Conservation (phyloP, 2,797 vertebrate species). For the Sciaenops ocellatus region DNA sequence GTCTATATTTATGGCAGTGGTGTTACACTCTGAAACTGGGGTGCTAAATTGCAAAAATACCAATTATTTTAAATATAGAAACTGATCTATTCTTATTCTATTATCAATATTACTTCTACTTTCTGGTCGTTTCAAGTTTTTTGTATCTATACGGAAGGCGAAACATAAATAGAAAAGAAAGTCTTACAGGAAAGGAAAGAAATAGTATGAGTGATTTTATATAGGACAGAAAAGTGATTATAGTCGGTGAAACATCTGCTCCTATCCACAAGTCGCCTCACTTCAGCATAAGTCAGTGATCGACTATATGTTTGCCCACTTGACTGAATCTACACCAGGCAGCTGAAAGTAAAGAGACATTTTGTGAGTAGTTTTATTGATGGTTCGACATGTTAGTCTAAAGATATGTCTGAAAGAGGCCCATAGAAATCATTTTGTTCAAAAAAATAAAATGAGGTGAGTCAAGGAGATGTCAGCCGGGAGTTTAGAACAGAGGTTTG, state of each 20-base stretch:
- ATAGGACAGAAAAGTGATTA: background rate
- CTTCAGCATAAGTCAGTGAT: slow-evolving; percentile 5
- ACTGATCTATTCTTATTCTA: too few relatives aligned
- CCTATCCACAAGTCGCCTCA: background rate
- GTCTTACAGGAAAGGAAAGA: background rate
- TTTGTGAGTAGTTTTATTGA: slow-evolving; percentile 10
- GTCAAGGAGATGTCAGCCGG: slow-evolving; percentile 18
- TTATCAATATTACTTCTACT: too few relatives aligned
- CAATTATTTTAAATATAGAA: too few relatives aligned
- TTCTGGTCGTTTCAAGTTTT: too few relatives aligned
- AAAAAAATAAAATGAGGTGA: slow-evolving; percentile 11
- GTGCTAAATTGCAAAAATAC: too few relatives aligned
- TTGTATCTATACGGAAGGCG: too few relatives aligned
- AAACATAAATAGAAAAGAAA: background rate
- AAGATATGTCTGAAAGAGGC: slow-evolving; percentile 10
- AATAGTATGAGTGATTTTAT: background rate
- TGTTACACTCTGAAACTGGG: too few relatives aligned
- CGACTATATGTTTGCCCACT: background rate
- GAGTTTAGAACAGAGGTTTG: slow-evolving; percentile 22
- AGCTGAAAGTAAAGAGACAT: background rate
- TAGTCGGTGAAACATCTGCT: background rate
- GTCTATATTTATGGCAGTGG: too few relatives aligned
- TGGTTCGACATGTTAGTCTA: slow-evolving; percentile 1
- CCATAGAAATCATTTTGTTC: slow-evolving; percentile 5
- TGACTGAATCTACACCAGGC: background rate